Conservation (phyloP, 2,888 invertebrate genomes). For the Idaea straminata region DNA sequence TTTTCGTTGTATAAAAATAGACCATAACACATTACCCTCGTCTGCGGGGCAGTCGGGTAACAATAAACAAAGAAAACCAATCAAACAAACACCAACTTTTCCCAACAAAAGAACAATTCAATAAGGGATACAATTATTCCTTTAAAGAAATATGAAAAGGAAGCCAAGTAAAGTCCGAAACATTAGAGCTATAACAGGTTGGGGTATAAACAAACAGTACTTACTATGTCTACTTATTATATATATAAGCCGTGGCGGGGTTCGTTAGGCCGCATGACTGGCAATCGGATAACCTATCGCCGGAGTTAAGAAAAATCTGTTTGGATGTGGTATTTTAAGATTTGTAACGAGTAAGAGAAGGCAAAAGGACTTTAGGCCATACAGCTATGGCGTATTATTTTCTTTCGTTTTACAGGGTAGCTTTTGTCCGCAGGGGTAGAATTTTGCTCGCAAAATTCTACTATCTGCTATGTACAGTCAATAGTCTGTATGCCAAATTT, state of each 20-base stretch:
- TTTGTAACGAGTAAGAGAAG: too few species aligned
- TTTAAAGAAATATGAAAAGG: constrained; percentile 8
- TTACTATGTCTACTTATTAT: constrained; percentile 43
- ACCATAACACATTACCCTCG: too few species aligned
- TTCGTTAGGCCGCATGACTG: constrained; percentile 78
- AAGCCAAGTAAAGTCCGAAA: background rate
- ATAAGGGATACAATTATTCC: background rate
- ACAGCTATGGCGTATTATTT: too few species aligned
- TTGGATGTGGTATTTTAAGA: constrained; percentile 19
- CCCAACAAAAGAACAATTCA: background rate
- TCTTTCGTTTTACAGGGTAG: too few species aligned
- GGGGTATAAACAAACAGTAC: constrained; percentile 56
- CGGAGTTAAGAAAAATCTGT: constrained; percentile 26
- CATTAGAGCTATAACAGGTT: background rate
- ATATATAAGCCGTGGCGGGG: constrained; percentile 42
- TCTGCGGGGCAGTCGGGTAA: background rate
- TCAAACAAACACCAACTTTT: background rate
- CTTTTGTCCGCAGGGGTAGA: too few species aligned
- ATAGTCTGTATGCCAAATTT: too few species aligned
- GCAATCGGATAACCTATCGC: constrained; percentile 60
- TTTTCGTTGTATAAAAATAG: too few species aligned
- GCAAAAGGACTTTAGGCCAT: too few species aligned
- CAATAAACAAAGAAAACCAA: background rate
- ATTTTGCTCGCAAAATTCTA: too few species aligned
- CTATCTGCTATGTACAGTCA: too few species aligned